phyloP scores from a whole-genome alignment of 2,888 invertebrate genomes.

The Lithophane semibrunnea region DNA sequence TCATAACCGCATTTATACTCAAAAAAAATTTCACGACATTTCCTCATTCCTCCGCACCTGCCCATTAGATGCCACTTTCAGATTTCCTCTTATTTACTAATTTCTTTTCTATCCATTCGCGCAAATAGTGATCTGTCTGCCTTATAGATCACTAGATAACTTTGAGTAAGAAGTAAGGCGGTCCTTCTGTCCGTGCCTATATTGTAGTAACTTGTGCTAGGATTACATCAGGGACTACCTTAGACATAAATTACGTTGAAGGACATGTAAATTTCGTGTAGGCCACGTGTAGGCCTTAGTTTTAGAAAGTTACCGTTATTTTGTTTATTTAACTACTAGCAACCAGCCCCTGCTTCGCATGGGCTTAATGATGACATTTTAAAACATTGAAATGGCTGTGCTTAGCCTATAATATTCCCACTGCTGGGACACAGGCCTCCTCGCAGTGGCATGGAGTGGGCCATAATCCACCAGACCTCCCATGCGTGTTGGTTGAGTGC shows the following conservation, averaged over 20 bases:
- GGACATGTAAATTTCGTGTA: slow-evolving; percentile 44
- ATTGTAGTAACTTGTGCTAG: slow-evolving; percentile 8
- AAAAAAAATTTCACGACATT: background rate
- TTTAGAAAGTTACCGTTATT: slow-evolving; percentile 31
- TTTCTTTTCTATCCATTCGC: background rate
- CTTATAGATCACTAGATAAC: background rate
- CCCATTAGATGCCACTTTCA: background rate
- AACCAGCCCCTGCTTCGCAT: background rate
- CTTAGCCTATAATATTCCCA: too few species aligned
- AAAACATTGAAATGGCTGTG: background rate
- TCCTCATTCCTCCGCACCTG: background rate
- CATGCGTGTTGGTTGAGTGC: too few species aligned
- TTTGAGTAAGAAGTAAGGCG: background rate
- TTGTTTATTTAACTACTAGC: slow-evolving; percentile 14
- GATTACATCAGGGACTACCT: slow-evolving; percentile 55
- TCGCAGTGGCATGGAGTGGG: too few species aligned
- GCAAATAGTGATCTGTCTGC: background rate
- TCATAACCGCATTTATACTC: background rate
- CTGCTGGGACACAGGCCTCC: too few species aligned
- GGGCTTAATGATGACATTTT: background rate
- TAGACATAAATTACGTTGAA: slow-evolving; percentile 54
- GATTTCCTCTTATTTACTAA: background rate
- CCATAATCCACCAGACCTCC: too few species aligned
- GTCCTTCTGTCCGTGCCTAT: slow-evolving; percentile 18
- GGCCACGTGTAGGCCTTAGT: slow-evolving; percentile 28